Evolutionary conservation across 2,888 invertebrate species (phyloP).

Genomic region (Philereme transversata): DNA sequence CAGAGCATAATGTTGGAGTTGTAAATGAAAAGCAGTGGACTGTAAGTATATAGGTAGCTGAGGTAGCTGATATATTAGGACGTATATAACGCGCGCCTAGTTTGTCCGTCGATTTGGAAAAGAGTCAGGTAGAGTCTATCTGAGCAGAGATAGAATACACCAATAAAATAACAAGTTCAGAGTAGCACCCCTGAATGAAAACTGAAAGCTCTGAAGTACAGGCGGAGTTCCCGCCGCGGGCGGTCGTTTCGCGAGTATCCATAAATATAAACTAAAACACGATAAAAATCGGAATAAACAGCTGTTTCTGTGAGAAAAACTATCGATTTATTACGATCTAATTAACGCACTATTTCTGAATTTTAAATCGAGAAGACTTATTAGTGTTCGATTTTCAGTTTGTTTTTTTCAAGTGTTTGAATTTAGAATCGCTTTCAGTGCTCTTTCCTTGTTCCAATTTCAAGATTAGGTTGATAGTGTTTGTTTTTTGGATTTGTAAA

Average conservation of each 20-base stretch:
- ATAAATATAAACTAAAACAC: constrained; percentile 26
- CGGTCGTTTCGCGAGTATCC: constrained; percentile 46
- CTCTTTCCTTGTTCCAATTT: constrained; percentile 13
- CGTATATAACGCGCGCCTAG: too few species aligned
- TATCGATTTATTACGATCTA: constrained; percentile 4
- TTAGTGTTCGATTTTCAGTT: constrained; percentile 2
- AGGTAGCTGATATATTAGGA: too few species aligned
- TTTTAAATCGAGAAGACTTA: constrained; percentile 8
- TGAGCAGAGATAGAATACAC: constrained; percentile 1
- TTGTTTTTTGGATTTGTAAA: constrained; percentile 10
- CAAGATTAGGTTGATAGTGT: constrained; percentile 11
- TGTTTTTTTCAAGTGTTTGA: constrained; percentile 10
- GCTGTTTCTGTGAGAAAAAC: constrained; percentile 12
- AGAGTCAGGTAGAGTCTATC: neutral
- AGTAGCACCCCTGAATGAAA: constrained; percentile 40
- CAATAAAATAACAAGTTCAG: constrained; percentile 19
- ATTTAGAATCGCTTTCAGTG: constrained; percentile 17
- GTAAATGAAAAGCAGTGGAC: too few species aligned
- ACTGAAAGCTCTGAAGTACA: constrained; percentile 52
- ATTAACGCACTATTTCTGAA: constrained; percentile 3
- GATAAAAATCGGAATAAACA: constrained; percentile 17
- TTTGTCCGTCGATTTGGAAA: too few species aligned
- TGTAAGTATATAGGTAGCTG: too few species aligned
- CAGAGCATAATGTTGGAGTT: too few species aligned
- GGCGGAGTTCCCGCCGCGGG: constrained; percentile 44